Evolutionary conservation across 1,140 invertebrate genomes (phyloP), one percentile per base, ranked within the genome.

Genomic region (Drosophila chauvacae): DNA sequence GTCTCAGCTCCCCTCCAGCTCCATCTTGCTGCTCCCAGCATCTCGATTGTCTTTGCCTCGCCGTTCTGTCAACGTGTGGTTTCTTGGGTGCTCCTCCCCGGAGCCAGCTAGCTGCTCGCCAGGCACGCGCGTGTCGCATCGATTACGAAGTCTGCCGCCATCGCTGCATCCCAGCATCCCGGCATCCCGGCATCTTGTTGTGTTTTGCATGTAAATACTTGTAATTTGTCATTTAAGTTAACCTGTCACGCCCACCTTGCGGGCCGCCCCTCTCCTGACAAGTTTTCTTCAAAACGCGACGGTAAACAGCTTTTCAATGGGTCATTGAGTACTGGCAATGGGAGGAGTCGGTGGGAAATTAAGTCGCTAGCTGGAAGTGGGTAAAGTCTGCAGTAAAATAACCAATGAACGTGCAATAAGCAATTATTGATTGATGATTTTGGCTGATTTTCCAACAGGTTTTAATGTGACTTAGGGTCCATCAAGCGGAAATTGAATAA

Each of bases 171-270:
- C 68, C 44, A 30, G 45, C 62, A 48, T 60, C 74, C 33, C 58
- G 7, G 48, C 41, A 69, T 77, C 75, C 37, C 63, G 45, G 63
- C 77, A 64, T 75, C 77, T 80, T 80, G 78, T 70, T 80, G 71
- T 80, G 78, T 75, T 80, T 80, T 70, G 63, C 78, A 80, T 80
- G 78, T 80, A 80, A 80, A 80, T 80, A 80, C 77, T 80, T 80
- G 78, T 80, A 80, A 80, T 80, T 80, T 80, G 77, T 80, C 78
- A 80, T 75, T 80, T 80, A 80, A 80, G 63, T 65, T 71, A 70
- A 62, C 66, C 61, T 74, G 60, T 55, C 51, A 41, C 50, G 44
- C 57, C 35, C 16, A 37, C 51, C 28, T n/a, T n/a, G 16, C 14
- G 30, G 7, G 10, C 26, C 20, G 30, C 23, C 50, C 35, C 26